These are phyloP conservation scores for Dasysyrphus albostriatus DNA, from an alignment of 2,888 invertebrate genomes.

Conservation along the genomic window DNA sequence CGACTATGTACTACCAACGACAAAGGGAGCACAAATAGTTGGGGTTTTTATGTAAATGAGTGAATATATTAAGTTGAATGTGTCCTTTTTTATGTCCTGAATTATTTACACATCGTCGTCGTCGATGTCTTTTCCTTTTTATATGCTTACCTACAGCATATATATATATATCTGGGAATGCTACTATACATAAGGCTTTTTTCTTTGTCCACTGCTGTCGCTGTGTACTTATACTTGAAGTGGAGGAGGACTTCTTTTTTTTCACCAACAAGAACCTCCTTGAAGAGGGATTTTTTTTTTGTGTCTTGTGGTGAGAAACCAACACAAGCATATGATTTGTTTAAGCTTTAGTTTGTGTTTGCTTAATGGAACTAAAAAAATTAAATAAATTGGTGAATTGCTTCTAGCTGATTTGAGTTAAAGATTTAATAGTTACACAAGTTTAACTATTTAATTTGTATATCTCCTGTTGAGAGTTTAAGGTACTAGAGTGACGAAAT, in stretches of 20 bases:
- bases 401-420: constrained; percentile 5
- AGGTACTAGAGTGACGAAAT: not conserved
- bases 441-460: not conserved
- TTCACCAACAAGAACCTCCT: constrained; percentile 55
- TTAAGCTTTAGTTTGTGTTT: constrained; percentile 37
- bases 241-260: constrained; percentile 59
- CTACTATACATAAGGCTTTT: constrained; percentile 46
- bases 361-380: constrained; percentile 61
- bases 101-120: constrained; percentile 69
- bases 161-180: constrained; percentile 16
- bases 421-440: constrained; percentile 2
- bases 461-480: not conserved
- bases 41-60: constrained; percentile 70
- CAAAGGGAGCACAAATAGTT: constrained; percentile 27
- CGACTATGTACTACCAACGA: constrained; percentile 36
- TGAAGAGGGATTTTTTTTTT: constrained; percentile 45
- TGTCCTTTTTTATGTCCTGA: constrained; percentile 73
- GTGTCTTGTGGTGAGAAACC: constrained; percentile 16
- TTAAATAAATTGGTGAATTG: constrained; percentile 54
- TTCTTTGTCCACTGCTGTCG: constrained; percentile 53
- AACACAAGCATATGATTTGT: constrained; percentile 37
- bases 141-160: not conserved
- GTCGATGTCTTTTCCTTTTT: constrained; percentile 30
- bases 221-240: constrained; percentile 17
- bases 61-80: constrained; percentile 62